Conservation (phyloP, 2,797 vertebrate species). For the Calcarius lapponicus region DNA sequence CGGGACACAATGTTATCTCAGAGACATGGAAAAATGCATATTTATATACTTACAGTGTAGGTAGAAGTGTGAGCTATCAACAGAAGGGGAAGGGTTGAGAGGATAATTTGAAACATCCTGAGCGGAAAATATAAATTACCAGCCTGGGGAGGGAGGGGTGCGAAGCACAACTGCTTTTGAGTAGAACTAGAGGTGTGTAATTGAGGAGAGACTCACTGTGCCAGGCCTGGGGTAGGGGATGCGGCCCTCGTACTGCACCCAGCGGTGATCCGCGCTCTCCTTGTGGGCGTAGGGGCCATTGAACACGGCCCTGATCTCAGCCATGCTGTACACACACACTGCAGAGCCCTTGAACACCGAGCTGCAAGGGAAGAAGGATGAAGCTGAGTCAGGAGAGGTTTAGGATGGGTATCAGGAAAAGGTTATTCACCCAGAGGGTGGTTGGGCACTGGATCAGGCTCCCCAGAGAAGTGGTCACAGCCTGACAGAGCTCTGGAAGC, state of each 20-base stretch:
- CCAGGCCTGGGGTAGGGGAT: conserved; percentile 96
- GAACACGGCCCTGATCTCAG: conserved; percentile 92
- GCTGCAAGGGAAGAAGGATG: conserved; percentile 68
- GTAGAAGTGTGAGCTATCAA: conserved; percentile 16
- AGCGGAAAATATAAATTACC: not conserved
- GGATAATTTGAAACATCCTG: conserved; percentile 48
- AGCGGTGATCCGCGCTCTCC: conserved; percentile 93
- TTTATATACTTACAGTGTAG: conserved; percentile 3
- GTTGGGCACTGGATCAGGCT: no score
- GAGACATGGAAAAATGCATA: conserved; percentile 23
- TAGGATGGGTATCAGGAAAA: no score
- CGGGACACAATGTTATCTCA: conserved; percentile 29
- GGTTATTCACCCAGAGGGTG: no score
- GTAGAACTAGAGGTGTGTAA: not conserved
- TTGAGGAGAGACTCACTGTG: conserved; percentile 81
- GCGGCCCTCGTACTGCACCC: conserved; percentile 94
- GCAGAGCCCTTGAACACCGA: conserved; percentile 97
- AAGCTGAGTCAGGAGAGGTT: no score
- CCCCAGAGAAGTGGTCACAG: no score
- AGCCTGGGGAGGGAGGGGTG: not conserved
- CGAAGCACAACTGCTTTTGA: not conserved
- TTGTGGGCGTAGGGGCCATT: conserved; percentile 97
- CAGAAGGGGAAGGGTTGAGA: not conserved
- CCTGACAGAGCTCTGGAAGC: no score
- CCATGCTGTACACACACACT: conserved; percentile 96